Evolutionary conservation across 2,113 vertebrate genomes (phyloP), one percentile per base, ranked within the genome.

Genomic region (Sula dactylatra): DNA sequence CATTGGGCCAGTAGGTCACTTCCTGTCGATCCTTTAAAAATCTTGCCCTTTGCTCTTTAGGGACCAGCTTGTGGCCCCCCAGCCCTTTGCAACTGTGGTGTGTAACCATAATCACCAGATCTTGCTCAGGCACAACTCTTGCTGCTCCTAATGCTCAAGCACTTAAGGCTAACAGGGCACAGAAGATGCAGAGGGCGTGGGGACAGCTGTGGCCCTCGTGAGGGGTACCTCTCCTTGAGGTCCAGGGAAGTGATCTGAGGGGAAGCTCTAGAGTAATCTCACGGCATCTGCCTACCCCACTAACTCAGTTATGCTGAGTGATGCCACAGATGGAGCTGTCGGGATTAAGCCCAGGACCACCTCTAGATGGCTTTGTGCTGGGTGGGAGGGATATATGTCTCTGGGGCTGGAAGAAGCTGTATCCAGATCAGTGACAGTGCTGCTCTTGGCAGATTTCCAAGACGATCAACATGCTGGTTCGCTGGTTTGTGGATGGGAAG

Each of bases 381-480:
- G 8, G 9, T 79, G 36, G 27, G 65, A 65, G 29, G 14, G 34
- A 29, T 59, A 3, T 17, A 1, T 65, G 31, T 80, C 40, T 82
- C 19, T 82, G 32, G 34, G 61, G 8, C 65, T 97, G 38, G 71
- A 77, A 66, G 34, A 47, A 69, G 24, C 74, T 79, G 8, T 54
- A 10, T 45, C 31, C 38, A 31, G 32, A 89, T 29, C 61, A 42
- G 69, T 93, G 90, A 94, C 82, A 42, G 5, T 36, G 21, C 29
- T 78, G n/a, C 27, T 91, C 25, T 77, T 1, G 40, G 42, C 96
- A 99, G 99, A 99, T 99, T 94, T 99, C 99, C 1, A 99, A 99
- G 96, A 99, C 98, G 0, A 99, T 99, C 96, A 99, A 99, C 95
- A 99, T 99, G 99, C 95, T 99, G 66, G 99, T 99, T 73, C 98